phyloP scores from a whole-genome alignment of 2,888 invertebrate genomes.

The Folsomia candida region DNA sequence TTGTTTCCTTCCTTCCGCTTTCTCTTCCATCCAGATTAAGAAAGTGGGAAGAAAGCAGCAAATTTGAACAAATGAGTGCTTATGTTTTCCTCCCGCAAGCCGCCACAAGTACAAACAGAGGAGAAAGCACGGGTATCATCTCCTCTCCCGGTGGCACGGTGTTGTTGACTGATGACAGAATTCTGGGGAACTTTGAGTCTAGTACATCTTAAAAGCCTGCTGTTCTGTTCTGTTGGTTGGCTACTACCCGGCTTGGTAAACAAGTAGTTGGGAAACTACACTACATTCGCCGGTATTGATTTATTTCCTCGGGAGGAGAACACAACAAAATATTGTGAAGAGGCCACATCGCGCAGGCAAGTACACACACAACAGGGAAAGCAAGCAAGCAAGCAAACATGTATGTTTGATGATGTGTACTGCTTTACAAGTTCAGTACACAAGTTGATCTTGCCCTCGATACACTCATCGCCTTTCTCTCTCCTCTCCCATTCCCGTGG shows the following conservation, averaged over 20 bases:
- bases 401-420: conserved; percentile 48
- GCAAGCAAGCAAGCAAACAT: conserved; percentile 11
- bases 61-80: background rate
- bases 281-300: conserved; percentile 32
- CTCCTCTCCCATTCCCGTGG: conserved; percentile 6
- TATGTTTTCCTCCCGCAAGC: background rate
- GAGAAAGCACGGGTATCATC: background rate
- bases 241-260: conserved; percentile 30
- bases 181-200: background rate
- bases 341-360: conserved; percentile 31
- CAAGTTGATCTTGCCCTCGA: conserved; percentile 50
- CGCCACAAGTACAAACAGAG: background rate
- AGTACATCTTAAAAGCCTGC: background rate
- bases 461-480: conserved; percentile 40
- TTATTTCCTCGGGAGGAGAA: conserved; percentile 27
- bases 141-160: background rate
- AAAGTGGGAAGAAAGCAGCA: background rate
- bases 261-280: conserved; percentile 34
- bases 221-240: background rate
- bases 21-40: background rate
- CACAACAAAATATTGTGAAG: conserved; percentile 46
- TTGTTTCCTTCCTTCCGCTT: background rate
- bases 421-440: conserved; percentile 48
- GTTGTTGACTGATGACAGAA: conserved; percentile 1
- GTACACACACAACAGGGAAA: conserved; percentile 23